Percentiles rank a stretch among this genome's conserved stretches.
Conservation (phyloP, 2,797 vertebrate species). For the Adelosebastes latens region DNA sequence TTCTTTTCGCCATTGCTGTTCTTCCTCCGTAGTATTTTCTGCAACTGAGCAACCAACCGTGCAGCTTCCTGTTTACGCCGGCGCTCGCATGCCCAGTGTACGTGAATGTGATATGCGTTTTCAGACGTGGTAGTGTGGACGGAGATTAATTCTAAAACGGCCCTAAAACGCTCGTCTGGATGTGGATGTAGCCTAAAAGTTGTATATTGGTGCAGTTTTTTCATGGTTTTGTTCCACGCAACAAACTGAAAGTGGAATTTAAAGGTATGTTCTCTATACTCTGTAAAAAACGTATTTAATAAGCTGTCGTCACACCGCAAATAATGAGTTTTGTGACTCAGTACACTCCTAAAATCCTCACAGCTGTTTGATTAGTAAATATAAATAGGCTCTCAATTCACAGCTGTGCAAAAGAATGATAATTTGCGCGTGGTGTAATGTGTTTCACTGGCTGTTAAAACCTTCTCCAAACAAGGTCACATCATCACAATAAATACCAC, state of each 20-base stretch:
- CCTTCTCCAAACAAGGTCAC: constrained; percentile 79
- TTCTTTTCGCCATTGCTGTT: rapidly evolving
- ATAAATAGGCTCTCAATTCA: background rate
- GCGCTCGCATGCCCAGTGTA: no score
- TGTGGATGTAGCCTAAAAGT: background rate
- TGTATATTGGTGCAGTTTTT: background rate
- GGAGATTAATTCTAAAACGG: no score
- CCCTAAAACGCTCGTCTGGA: no score
- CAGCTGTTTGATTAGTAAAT: constrained; percentile 7
- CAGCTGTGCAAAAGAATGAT: constrained; percentile 48
- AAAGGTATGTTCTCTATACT: background rate
- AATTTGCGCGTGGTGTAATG: constrained; percentile 38
- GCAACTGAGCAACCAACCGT: no score
- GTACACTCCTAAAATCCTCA: background rate
- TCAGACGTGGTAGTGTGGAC: no score
- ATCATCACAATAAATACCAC: constrained; percentile 72
- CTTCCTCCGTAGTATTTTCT: no score
- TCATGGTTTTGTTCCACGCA: background rate
- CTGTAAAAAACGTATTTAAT: background rate
- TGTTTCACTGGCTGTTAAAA: constrained; percentile 47
- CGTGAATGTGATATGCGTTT: no score
- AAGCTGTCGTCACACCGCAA: background rate
- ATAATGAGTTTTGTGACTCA: background rate
- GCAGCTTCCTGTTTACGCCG: no score
- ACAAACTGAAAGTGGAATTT: background rate